Conservation (phyloP, 2,797 vertebrate genomes). For the Strix occidentalis region DNA sequence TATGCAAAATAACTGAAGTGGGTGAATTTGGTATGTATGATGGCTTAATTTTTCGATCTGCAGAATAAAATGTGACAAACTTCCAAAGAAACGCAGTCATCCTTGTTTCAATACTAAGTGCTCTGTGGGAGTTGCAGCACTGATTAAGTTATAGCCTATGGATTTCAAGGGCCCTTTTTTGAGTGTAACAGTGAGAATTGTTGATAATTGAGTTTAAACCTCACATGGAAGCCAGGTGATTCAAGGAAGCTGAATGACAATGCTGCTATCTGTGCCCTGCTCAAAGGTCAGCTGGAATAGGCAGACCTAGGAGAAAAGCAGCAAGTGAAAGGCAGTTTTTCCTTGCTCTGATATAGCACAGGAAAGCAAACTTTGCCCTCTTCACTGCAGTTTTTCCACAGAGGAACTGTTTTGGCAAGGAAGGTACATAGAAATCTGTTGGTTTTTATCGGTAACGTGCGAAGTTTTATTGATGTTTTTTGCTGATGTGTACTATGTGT, state of each 20-base stretch:
- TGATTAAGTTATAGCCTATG: background rate
- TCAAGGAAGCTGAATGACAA: background rate
- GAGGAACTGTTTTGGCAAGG: background rate
- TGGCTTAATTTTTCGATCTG: background rate
- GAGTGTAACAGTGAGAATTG: background rate
- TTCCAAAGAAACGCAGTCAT: background rate
- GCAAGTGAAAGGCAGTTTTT: background rate
- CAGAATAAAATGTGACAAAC: conserved; percentile 11
- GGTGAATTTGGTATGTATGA: background rate
- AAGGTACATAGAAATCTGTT: background rate
- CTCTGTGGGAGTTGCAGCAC: conserved; percentile 7
- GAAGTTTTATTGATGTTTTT: background rate
- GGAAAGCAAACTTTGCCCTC: background rate
- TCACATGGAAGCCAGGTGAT: background rate
- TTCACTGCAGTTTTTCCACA: background rate
- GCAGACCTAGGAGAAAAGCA: background rate
- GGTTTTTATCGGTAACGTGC: background rate
- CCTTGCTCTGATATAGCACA: background rate
- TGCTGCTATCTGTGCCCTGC: background rate
- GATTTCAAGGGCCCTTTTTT: background rate
- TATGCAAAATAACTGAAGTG: background rate
- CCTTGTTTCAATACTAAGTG: background rate
- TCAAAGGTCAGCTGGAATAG: conserved; percentile 13
- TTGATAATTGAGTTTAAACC: conserved; percentile 33
- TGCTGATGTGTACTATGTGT: background rate